These are phyloP conservation scores for Netelia melanura DNA, from an alignment of 2,888 invertebrate species.

Conservation along the genomic window DNA sequence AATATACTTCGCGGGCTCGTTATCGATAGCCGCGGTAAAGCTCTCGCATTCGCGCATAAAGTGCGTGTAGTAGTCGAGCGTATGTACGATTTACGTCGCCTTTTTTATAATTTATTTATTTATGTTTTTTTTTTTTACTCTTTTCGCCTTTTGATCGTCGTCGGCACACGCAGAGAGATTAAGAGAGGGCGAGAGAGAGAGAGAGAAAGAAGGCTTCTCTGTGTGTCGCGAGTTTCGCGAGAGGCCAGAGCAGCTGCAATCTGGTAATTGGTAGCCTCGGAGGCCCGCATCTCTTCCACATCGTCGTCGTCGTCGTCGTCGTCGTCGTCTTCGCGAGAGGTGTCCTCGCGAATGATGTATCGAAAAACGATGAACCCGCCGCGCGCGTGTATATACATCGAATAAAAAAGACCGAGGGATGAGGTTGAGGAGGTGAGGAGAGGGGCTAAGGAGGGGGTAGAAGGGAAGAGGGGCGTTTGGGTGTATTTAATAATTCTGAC, in stretches of 20 bases:
- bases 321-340: slow-evolving; percentile 65
- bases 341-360: slow-evolving; percentile 77
- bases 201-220: slow-evolving; percentile 48
- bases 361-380: slow-evolving; percentile 68
- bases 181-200: slow-evolving; percentile 42
- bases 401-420: background rate
- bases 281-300: slow-evolving; percentile 78
- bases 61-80: slow-evolving; percentile 5
- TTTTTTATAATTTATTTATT: slow-evolving; percentile 1
- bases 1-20: slow-evolving; percentile 40
- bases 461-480: slow-evolving; percentile 21
- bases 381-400: slow-evolving; percentile 18
- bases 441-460: background rate
- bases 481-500: slow-evolving; percentile 67
- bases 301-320: slow-evolving; percentile 50
- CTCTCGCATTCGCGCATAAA: slow-evolving; percentile 16
- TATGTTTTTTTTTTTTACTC: background rate
- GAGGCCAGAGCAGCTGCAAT: slow-evolving; percentile 71
- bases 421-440: background rate
- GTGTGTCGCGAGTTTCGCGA: slow-evolving; percentile 63
- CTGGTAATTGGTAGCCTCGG: slow-evolving; percentile 80
- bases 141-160: slow-evolving; percentile 46
- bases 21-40: slow-evolving; percentile 46
- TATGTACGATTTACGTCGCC: slow-evolving; percentile 27
- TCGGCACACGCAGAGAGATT: slow-evolving; percentile 59